Base-by-base conservation (phyloP, 2,797 vertebrate species). In the Artibeus lituratus region DNA sequence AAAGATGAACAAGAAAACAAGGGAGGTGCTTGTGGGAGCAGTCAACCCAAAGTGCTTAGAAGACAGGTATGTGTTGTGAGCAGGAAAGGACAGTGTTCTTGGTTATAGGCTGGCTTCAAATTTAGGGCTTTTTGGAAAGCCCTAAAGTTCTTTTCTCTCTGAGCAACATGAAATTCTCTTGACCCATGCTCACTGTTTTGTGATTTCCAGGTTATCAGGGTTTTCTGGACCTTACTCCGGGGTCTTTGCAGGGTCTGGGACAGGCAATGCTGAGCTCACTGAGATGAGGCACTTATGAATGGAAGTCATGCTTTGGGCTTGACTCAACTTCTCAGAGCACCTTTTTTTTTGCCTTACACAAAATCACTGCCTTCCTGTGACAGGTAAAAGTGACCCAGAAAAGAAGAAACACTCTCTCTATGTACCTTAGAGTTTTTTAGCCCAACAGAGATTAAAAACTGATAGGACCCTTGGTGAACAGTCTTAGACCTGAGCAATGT, bases 1-100 rank as follows among this genome's bases (percentile, higher is more conserved):
- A 89, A 39, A 88, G 86, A 91, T 42, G 73, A 91, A 70, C 76
- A 86, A 90, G 90, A 78, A 91, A 83, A 81, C 74, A 93, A 95
- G 65, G 53, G 74, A 85, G 55, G 62, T 65, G 2, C 14, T 1
- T 32, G 26, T 32, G 29, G 51, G 18, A 76, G 55, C 4, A 53
- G 39, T 47, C 16, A 80, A 32, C 86, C 74, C 76, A n/a, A 37
- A 62, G 53, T 15, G 22, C 76, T 92, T 72, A 76, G 90, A 39
- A 32, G 57, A 37, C 0, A 0, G 62, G 11, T 73, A n/a, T 26
- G 32, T 16, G 12, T 49, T 37, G 5, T 37, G 15, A 51, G 57
- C 44, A 32, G 62, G 65, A 42, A 59, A 42, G 62, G 53, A 69
- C 7, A 1, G 11, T 0, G 4, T 37, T 49, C 7, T 7, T 10